A percentile compares a stretch with the other conserved stretches of the same genome.
phyloP scores from a whole-genome alignment of 2,888 invertebrate species.

The Polyommatus iphigenia region DNA sequence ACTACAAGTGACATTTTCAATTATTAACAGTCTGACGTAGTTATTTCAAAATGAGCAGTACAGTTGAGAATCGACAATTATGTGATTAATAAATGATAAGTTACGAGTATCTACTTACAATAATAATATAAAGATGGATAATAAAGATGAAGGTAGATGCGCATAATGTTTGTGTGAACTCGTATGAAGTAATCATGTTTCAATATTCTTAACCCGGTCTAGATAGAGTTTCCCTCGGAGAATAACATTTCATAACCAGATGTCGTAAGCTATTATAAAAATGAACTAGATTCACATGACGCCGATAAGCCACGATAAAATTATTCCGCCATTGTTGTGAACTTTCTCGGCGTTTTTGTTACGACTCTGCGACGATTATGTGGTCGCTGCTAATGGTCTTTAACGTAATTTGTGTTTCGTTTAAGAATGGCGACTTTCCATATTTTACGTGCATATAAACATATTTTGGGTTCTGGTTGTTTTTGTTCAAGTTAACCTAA shows the following conservation, averaged over 20 bases:
- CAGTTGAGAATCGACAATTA: background rate
- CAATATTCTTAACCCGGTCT: conserved; percentile 26
- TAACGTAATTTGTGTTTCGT: background rate
- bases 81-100: background rate
- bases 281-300: conserved; percentile 30
- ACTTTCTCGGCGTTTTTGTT: conserved; percentile 19
- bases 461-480: background rate
- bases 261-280: conserved; percentile 30
- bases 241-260: conserved; percentile 10
- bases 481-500: background rate
- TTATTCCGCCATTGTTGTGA: conserved; percentile 21
- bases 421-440: background rate
- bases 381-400: background rate
- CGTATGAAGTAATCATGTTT: conserved; percentile 13
- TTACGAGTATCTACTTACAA: background rate
- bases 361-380: background rate
- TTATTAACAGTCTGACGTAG: background rate
- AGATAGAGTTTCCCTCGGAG: conserved; percentile 18
- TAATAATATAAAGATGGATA: background rate
- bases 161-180: conserved; percentile 7
- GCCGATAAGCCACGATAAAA: conserved; percentile 19
- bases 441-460: background rate
- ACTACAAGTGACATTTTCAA: too few relatives aligned
- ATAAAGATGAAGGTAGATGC: background rate
- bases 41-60: background rate